These are phyloP conservation scores for Eupithecia centaureata DNA, from an alignment of 2,888 invertebrate species.

Conservation along the genomic window DNA sequence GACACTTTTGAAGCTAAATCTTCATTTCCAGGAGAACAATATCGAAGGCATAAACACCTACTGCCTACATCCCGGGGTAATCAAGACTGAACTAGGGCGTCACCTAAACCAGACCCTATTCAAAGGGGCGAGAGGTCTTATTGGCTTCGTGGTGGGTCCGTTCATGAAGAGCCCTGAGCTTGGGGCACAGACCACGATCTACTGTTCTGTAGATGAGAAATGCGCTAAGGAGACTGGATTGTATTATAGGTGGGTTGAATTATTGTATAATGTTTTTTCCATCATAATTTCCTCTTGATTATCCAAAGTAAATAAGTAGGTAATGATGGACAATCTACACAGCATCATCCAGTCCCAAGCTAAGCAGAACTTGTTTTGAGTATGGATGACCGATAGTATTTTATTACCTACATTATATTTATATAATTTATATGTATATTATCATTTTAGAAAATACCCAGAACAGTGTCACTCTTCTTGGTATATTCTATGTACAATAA, in stretches of 20 bases:
- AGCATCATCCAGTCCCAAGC: no score
- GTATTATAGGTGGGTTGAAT: slow-evolving; percentile 78
- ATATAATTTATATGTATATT: no score
- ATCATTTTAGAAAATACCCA: no score
- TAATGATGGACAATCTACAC: no score
- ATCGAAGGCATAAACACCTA: slow-evolving; percentile 86
- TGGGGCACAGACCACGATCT: slow-evolving; percentile 90
- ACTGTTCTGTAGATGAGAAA: slow-evolving; percentile 88
- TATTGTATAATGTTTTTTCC: background rate
- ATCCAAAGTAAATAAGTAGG: no score
- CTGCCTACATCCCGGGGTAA: slow-evolving; percentile 89
- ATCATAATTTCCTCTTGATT: no score
- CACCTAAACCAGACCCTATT: slow-evolving; percentile 82
- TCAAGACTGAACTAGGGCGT: slow-evolving; percentile 90
- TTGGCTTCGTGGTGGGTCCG: slow-evolving; percentile 60
- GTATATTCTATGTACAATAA: no score
- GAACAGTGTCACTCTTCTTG: no score
- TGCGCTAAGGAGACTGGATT: slow-evolving; percentile 85
- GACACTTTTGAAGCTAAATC: no score
- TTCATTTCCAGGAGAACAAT: slow-evolving; percentile 61
- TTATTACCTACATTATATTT: no score
- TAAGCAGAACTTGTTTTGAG: no score
- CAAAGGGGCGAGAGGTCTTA: slow-evolving; percentile 71
- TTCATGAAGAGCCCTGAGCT: slow-evolving; percentile 85
- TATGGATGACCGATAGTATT: no score